Base-by-base conservation (phyloP, 92 coral and sea anemone species). In the Palythoa grandiflora region DNA sequence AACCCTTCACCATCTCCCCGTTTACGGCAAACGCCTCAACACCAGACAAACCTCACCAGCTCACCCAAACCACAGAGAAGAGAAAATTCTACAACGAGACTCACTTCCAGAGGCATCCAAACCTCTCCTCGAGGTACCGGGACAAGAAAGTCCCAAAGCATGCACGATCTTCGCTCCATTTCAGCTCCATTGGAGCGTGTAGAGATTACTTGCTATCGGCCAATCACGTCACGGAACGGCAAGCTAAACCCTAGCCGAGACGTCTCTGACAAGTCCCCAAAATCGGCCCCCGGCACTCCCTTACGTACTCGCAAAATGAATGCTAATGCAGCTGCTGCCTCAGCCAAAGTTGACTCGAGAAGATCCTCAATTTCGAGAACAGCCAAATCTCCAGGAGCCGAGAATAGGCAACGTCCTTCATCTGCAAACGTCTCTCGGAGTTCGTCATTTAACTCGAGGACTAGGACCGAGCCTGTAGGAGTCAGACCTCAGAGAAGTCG, bases 81-180 rank as follows among this genome's bases (percentile, higher is more conserved):
- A 59, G 48, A 78, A 8, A 90, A 87, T 13, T 71, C 89, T 21
- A 37, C 77, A 61, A 89, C 89, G 10, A 75, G 85, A 73, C 77
- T 76, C 21, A 89, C 89, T 38, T 38, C 93, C 35, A 84, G 93
- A 60, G 88, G 92, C 59, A 77, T 84, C 57, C 91, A 88, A 75
- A 90, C 91, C 15, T 89, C 89, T 38, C 52, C 85, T 17, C 89
- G 79, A 4, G 92, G 90, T 16, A 57, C 92, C 86, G 75, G 87
- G 85, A 73, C 91, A 38, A 87, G 91, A 54, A 93, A 92, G 28
- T 93, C 96, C 61, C 86, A 80, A 74, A 95, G 98, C 91, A 95
- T 95, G 96, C 98, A 95, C 77, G 98, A 93, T n/a, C 85, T 95
- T 38, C 90, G 80, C 84, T 81, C 86, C 6, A 53, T 53, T 68